These are phyloP conservation scores for Venturia canescens DNA, from an alignment of 1,140 invertebrate genomes.

Conservation along the genomic window DNA sequence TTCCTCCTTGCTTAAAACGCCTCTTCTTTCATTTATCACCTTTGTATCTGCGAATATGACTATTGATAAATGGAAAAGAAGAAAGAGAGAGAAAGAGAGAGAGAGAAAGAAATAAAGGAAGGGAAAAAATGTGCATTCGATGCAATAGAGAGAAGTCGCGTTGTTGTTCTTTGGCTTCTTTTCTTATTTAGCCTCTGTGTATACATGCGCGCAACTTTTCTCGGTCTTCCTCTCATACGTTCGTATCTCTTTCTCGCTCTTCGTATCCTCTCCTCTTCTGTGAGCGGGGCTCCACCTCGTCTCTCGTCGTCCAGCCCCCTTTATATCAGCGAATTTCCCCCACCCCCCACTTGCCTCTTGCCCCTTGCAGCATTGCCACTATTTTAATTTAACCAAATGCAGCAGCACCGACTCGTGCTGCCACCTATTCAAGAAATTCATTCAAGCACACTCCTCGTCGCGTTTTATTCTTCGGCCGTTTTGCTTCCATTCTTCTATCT, in stretches of 20 bases:
- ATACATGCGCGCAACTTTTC: slow-evolving; percentile 59
- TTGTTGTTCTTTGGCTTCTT: slow-evolving; percentile 47
- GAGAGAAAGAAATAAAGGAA: not conserved
- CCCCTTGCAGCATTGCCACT: not conserved
- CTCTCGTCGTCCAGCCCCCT: slow-evolving; percentile 1
- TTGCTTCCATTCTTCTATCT: slow-evolving; percentile 1
- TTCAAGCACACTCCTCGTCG: too few species aligned
- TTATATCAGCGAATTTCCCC: slow-evolving; percentile 9
- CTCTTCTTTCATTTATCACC: slow-evolving; percentile 21
- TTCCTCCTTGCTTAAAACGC: slow-evolving; percentile 14
- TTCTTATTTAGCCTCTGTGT: slow-evolving; percentile 35
- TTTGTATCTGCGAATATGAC: not conserved
- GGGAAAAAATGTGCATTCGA: slow-evolving; percentile 51
- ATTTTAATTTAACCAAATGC: slow-evolving; percentile 11
- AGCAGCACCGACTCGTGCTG: not conserved
- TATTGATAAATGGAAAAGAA: slow-evolving; percentile 9
- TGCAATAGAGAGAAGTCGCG: slow-evolving; percentile 54
- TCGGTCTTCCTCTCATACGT: slow-evolving; percentile 53
- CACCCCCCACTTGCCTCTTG: slow-evolving; percentile 26
- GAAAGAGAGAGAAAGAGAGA: slow-evolving; percentile 20
- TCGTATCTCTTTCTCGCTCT: slow-evolving; percentile 27
- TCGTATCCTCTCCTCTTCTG: not conserved
- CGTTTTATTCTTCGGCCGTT: too few species aligned
- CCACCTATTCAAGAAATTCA: not conserved
- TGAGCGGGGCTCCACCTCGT: not conserved